Base-by-base conservation (phyloP, 1,140 invertebrate species). In the Amphibalanus amphitrite region DNA sequence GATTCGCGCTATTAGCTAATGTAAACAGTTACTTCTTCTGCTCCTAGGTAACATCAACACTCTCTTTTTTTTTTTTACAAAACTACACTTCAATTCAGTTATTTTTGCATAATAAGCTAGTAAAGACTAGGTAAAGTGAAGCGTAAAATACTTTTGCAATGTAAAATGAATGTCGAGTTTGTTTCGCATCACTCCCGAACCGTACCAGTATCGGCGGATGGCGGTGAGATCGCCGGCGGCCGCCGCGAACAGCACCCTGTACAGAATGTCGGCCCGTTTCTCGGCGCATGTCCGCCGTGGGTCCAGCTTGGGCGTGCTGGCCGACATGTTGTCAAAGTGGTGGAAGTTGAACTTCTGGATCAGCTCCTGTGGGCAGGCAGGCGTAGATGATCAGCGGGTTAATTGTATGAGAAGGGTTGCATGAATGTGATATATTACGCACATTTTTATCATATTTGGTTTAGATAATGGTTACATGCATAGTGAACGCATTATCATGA, bases 301-400 rank as follows among this genome's bases (percentile, higher is more conserved):
- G 73, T 84, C 83, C 29, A 80, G 76, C 73, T 85, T 84, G 33
- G 67, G 65, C 3, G 59, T 73, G 70, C 79, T 78, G 25, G 78
- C 75, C 17, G 81, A 75, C 1, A 86, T 75, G 76, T 82, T 84
- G 74, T 86, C 85, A 74, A 83, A 86, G 73, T 86, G 84, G 78
- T 86, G 85, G 75, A 86, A 86, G 74, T 84, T 86, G 77, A 85
- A 86, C 1, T 76, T 77, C 15, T 79, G 75, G 15, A 86, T 82
- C 29, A 86, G 75, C 73, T 85, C 83, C 80, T 79, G 73, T 0
- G 69, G 40, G 69, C 28, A 23, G 8, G 17, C 38, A 28, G 23
- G 69, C 28, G 30, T 38, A 15, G 25, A 15, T 59, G 13, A 59
- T 59, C 25, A 25, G 13, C 25, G 47, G 25, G 47, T 59, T 59